Evolutionary conservation across 2,113 vertebrate species (phyloP), one percentile per base, ranked within the genome.

Genomic region (Pelodiscus sinensis): DNA sequence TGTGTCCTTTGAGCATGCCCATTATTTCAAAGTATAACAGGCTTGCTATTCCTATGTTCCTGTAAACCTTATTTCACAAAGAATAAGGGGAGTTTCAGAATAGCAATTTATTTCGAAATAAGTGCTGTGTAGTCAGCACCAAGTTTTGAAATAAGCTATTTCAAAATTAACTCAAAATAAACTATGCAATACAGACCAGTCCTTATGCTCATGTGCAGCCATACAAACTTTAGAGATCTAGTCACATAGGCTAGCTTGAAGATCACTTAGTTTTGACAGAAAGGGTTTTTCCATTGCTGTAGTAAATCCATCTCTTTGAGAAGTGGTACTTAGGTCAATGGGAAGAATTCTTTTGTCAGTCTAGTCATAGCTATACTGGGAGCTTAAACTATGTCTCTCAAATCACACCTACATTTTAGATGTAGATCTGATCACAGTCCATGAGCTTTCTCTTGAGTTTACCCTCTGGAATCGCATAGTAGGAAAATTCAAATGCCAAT

Each of bases 401-500:
- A 68, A n/a, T 16, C 16, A 65, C 65, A 68, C 65, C 16, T 68
- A n/a, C 15, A 68, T n/a, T n/a, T n/a, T 68, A 68, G 15, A 1
- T 68, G 8, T 68, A 68, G 62, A n/a, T 15, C 62, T 18, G 62
- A 16, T 31, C 62, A 16, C 92, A 87, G 82, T 93, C 50, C 88
- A 90, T 82, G 88, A 93, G 96, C 94, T 93, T 65, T 91, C 91
- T 31, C 58, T 94, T 86, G 80, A 87, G 65, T 91, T 90, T 92
- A 93, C 90, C 90, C 24, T 55, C 73, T 55, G 73, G 84, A 92
- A 89, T 89, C 82, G 52, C 84, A 88, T 55, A 82, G 60, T 9
- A 91, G 94, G 91, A 81, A 86, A 77, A 86, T 89, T 88, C 51
- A 56, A 31, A 88, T n/a, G 79, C 89, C 85, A 88, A 77, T 79